These are phyloP conservation scores for Huso huso DNA, from an alignment of 2,797 vertebrate species.

Conservation along the genomic window DNA sequence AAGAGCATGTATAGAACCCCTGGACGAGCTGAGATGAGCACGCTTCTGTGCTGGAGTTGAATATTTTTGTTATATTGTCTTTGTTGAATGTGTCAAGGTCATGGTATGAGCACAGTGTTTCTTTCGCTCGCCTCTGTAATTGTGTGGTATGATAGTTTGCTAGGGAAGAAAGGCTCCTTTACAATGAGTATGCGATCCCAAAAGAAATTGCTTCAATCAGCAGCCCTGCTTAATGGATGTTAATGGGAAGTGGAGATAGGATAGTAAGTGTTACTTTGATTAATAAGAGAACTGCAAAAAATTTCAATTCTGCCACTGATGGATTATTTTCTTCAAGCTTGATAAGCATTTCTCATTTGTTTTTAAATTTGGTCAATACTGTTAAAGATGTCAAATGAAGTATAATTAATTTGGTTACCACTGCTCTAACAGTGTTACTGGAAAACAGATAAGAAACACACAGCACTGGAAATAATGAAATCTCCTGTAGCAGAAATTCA, in stretches of 20 bases:
- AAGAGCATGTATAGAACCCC: slow-evolving; percentile 3
- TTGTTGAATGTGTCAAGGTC: slow-evolving; percentile 65
- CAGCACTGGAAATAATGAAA: slow-evolving; percentile 37
- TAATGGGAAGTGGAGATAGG: slow-evolving; percentile 81
- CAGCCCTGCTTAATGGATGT: slow-evolving; percentile 76
- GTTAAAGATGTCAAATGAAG: slow-evolving; percentile 79
- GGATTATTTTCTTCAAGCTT: slow-evolving; percentile 82
- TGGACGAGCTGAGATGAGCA: slow-evolving; percentile 24
- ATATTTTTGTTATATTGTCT: slow-evolving; percentile 35
- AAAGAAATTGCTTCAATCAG: slow-evolving; percentile 82
- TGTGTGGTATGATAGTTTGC: slow-evolving; percentile 61
- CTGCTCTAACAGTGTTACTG: slow-evolving; percentile 57
- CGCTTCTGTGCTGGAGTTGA: slow-evolving; percentile 23
- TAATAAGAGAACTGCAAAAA: slow-evolving; percentile 77
- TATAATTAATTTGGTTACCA: slow-evolving; percentile 76
- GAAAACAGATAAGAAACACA: slow-evolving; percentile 56
- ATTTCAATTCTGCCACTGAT: slow-evolving; percentile 80
- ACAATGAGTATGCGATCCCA: slow-evolving; percentile 77
- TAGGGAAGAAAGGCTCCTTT: slow-evolving; percentile 63
- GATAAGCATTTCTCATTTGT: slow-evolving; percentile 80
- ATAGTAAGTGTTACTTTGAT: slow-evolving; percentile 79
- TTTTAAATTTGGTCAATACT: slow-evolving; percentile 80
- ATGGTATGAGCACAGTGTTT: slow-evolving; percentile 48
- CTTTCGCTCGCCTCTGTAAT: slow-evolving; percentile 5
- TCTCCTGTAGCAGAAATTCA: slow-evolving; percentile 11